Conservation (phyloP, 2,113 vertebrate species). For the Lipophrys pholis region DNA sequence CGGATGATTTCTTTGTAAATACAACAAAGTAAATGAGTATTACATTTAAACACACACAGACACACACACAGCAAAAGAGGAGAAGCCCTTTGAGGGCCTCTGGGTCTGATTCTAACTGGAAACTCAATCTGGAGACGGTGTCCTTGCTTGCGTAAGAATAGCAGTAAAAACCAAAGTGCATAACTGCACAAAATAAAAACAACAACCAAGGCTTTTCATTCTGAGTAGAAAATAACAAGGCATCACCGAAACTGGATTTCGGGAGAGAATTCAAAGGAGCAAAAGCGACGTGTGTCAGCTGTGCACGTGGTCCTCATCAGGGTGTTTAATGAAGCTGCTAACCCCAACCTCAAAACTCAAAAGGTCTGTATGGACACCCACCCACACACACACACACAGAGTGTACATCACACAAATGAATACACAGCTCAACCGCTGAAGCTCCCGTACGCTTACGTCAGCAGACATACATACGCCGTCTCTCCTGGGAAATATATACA, state of each 20-base stretch:
- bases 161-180: slow-evolving; percentile 41
- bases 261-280: slow-evolving; percentile 5
- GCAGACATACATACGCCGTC: slow-evolving; percentile 7
- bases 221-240: slow-evolving; percentile 66
- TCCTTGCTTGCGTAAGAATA: slow-evolving; percentile 54
- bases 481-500: slow-evolving; percentile 2
- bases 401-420: slow-evolving; percentile 35
- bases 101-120: slow-evolving; percentile 24
- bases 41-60: background rate
- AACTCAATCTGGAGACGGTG: slow-evolving; percentile 47
- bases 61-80: slow-evolving; percentile 9
- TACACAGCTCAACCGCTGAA: background rate
- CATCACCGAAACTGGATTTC: slow-evolving; percentile 39
- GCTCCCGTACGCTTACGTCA: slow-evolving; percentile 6
- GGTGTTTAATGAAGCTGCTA: slow-evolving; percentile 8
- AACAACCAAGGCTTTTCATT: slow-evolving; percentile 37
- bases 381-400: slow-evolving; percentile 9
- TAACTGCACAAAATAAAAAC: slow-evolving; percentile 40
- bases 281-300: background rate
- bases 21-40: slow-evolving; percentile 11
- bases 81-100: slow-evolving; percentile 10
- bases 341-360: slow-evolving; percentile 3
- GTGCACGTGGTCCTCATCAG: slow-evolving; percentile 21
- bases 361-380: slow-evolving; percentile 8
- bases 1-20: slow-evolving; percentile 31